These are phyloP conservation scores for Herminia tarsipennalis DNA, from an alignment of 2,888 invertebrate species.

Conservation along the genomic window DNA sequence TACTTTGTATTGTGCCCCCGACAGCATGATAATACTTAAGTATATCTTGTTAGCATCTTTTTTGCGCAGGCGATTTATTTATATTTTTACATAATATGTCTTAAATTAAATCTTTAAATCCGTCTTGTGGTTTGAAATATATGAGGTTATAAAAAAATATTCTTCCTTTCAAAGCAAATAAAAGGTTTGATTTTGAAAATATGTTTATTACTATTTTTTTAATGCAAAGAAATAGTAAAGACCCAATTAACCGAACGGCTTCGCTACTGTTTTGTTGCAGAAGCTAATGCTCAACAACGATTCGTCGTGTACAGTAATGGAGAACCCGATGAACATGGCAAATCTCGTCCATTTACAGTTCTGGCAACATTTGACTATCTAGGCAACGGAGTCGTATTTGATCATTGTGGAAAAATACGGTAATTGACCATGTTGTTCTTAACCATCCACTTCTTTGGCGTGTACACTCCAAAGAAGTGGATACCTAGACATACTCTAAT, in stretches of 20 bases:
- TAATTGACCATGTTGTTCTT: constrained; percentile 21
- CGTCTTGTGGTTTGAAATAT: neutral
- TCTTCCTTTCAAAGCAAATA: too few relatives aligned
- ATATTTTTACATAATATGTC: neutral
- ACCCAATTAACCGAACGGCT: too few relatives aligned
- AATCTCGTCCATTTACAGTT: constrained; percentile 64
- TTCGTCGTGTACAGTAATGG: constrained; percentile 75
- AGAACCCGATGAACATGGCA: constrained; percentile 69
- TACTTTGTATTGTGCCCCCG: too few relatives aligned
- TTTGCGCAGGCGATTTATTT: neutral
- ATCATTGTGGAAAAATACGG: constrained; percentile 77
- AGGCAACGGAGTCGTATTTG: constrained; percentile 78
- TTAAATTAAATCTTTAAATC: too few relatives aligned
- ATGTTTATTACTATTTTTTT: neutral
- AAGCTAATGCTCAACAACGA: constrained; percentile 72
- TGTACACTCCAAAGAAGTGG: too few relatives aligned
- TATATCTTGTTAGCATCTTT: too few relatives aligned
- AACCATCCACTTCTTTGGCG: neutral
- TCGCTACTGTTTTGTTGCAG: constrained; percentile 51
- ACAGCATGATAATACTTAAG: too few relatives aligned
- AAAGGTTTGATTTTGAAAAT: neutral
- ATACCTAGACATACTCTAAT: too few relatives aligned
- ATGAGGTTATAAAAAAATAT: too few relatives aligned
- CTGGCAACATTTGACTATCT: constrained; percentile 75
- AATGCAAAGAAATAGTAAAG: too few relatives aligned